These are phyloP conservation scores for Conistra vaccinii DNA, from an alignment of 2,888 invertebrate genomes.

Conservation along the genomic window DNA sequence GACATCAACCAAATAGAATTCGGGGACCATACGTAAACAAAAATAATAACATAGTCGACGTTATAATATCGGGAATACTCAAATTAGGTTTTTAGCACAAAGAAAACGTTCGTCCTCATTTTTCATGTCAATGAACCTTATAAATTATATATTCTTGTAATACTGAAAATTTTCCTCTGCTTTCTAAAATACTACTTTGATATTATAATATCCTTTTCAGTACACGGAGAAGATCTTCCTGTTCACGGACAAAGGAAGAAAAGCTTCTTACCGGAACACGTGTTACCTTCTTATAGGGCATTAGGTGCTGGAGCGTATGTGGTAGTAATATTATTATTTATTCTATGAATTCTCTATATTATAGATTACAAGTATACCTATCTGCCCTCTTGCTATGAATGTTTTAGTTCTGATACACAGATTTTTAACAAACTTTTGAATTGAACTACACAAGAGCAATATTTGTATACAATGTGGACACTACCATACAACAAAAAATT, in stretches of 20 bases:
- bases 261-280: conserved; percentile 38
- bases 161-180: neutral
- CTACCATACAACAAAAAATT: no score
- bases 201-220: neutral
- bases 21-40: neutral
- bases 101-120: neutral
- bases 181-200: conserved; percentile 8
- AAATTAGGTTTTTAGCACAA: neutral
- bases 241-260: conserved; percentile 12
- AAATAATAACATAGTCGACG: neutral
- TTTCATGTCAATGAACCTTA: neutral
- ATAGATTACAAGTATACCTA: neutral
- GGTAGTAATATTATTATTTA: neutral
- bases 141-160: conserved; percentile 3
- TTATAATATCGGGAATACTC: neutral
- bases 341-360: neutral
- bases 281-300: neutral
- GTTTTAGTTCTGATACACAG: neutral
- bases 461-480: no score
- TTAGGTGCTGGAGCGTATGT: neutral
- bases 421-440: neutral
- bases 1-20: neutral
- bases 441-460: no score
- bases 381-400: neutral
- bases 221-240: conserved; percentile 1